Evolutionary conservation across 1,140 invertebrate species (phyloP), one percentile per base, ranked within the genome.

Genomic region (Papilio helenus): DNA sequence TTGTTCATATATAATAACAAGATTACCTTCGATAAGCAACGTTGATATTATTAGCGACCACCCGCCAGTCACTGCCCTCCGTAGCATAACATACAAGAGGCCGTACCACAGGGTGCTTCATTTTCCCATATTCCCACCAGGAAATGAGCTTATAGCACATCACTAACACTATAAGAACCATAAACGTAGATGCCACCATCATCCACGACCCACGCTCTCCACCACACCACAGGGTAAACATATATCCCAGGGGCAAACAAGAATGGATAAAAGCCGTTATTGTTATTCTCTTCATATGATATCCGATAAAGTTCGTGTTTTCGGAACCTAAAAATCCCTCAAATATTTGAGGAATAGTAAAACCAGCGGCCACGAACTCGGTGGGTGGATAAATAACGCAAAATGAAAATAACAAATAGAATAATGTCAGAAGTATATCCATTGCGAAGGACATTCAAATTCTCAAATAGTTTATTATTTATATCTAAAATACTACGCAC

Each of bases 341-440:
- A 84, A 97, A 97, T 65, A 97, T 79, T 83, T 95, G 95, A 82
- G 96, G 95, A 72, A 97, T 96, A 0, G 97, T 97, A 78, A 98
- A 94, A 5, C 97, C 97, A 72, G 96, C 95, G 9, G 97, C 96
- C 18, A 97, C 95, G 84, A 97, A 97, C 92, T 97, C 97, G 16
- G 95, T 95, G 0, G 97, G 97, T 29, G 97, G 97, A 94, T 97
- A 97, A 73, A 98, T 91, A 23, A 97, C 95, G 86, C 97, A 97
- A 85, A 96, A 95, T 42, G 96, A 95, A 58, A 97, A 94, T 76
- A 97, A 85, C 34, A 96, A 84, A 86, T 97, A 98, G 87, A 97
- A 96, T 77, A 97, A 88, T 61, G 97, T 96, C 34, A 93, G 82
- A 83, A 97, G 96, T 80, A 96, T 93, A 88, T 92, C 90, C 93